Evolutionary conservation across 2,888 invertebrate species (phyloP).

Genomic region (Frankliniella intonsa): DNA sequence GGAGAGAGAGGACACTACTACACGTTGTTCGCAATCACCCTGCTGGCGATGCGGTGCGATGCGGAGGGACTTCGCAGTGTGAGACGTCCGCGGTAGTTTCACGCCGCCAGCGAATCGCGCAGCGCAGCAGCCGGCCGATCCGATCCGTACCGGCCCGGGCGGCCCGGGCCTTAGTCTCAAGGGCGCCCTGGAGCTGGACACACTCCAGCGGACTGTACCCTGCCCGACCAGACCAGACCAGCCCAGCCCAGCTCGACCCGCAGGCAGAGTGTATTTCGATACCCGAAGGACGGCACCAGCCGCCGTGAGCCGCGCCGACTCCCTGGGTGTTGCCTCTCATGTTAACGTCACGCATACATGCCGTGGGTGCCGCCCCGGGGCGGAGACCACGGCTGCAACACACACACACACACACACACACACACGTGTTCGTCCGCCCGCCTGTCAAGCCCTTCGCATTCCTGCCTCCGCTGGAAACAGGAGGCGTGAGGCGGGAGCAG

Average conservation of each 20-base stretch:
- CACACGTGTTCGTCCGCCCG: not conserved
- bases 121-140: not conserved
- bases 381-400: not conserved
- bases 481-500: not conserved
- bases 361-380: not conserved
- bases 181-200: not conserved
- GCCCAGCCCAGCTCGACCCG: not conserved
- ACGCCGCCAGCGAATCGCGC: not conserved
- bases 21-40: too few relatives aligned
- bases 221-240: not conserved
- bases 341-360: not conserved
- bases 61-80: too few relatives aligned
- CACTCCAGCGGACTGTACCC: not conserved
- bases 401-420: not conserved
- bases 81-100: too few relatives aligned
- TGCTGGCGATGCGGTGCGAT: too few relatives aligned
- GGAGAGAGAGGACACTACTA: too few relatives aligned
- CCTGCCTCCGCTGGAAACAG: too few relatives aligned
- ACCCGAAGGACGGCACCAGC: not conserved
- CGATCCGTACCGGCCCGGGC: not conserved
- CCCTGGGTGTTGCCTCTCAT: constrained; percentile 8
- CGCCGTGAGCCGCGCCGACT: not conserved
- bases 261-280: constrained; percentile 7
- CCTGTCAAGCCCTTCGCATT: too few relatives aligned
- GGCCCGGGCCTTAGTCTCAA: not conserved